phyloP scores from a whole-genome alignment of 2,888 invertebrate species.

The Plusia festucae region DNA sequence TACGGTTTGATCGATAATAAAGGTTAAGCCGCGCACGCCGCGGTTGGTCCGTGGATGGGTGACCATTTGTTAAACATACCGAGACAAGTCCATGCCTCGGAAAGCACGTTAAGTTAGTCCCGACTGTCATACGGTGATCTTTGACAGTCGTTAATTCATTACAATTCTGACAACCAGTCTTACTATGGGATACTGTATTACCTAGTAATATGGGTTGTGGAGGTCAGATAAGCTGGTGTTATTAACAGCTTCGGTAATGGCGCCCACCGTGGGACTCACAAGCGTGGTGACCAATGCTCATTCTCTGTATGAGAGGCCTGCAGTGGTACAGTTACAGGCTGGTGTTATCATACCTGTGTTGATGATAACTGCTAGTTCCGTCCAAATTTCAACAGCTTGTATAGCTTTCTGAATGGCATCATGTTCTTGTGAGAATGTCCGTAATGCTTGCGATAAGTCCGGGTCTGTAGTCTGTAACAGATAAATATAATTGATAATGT shows the following conservation, averaged over 20 bases:
- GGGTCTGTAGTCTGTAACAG: constrained; percentile 66
- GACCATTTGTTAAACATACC: no score
- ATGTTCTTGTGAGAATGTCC: constrained; percentile 74
- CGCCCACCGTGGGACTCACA: background rate
- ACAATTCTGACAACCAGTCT: no score
- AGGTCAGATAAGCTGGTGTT: background rate
- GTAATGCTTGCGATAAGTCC: constrained; percentile 56
- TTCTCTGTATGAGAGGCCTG: constrained; percentile 2
- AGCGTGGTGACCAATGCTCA: constrained; percentile 4
- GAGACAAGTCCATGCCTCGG: no score
- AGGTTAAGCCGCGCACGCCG: no score
- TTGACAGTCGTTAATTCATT: no score
- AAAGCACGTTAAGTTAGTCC: no score
- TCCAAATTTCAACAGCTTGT: constrained; percentile 66
- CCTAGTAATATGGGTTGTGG: no score
- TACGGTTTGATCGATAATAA: no score
- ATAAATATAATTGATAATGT: no score
- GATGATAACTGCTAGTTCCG: constrained; percentile 51
- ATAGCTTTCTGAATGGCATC: constrained; percentile 62
- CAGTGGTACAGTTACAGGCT: background rate
- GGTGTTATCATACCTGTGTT: constrained; percentile 59
- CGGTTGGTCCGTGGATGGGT: no score
- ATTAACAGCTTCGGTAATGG: constrained; percentile 4
- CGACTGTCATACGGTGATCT: no score
- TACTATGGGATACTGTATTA: no score